phyloP scores from a whole-genome alignment of 2,888 invertebrate species.

The Leptinotarsa juncta region DNA sequence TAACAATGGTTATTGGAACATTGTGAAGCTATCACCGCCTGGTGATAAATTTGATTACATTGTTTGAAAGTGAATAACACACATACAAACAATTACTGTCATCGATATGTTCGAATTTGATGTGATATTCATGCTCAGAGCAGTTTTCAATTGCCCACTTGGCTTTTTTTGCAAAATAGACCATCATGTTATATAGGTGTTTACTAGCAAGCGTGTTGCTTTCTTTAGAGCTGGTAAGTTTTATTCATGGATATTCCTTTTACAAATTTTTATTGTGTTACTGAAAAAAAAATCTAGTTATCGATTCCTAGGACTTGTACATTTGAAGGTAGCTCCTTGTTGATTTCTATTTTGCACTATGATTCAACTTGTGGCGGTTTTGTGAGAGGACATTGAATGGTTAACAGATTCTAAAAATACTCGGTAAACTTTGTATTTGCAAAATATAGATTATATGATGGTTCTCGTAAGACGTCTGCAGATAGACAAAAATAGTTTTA shows the following conservation, averaged over 20 bases:
- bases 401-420: no score
- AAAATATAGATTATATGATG: no score
- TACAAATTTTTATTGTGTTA: background rate
- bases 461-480: no score
- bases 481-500: no score
- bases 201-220: background rate
- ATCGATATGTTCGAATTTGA: background rate
- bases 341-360: no score
- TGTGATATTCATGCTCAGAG: background rate
- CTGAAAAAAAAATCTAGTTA: no score
- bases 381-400: no score
- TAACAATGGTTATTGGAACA: background rate
- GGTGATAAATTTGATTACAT: background rate
- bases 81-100: background rate
- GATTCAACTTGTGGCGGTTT: no score
- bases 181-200: background rate
- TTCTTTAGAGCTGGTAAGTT: background rate
- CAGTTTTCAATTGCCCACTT: background rate
- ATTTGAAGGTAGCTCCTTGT: no score
- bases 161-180: background rate
- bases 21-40: background rate
- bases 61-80: background rate
- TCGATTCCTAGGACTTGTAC: no score
- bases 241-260: background rate
- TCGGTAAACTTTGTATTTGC: no score